phyloP scores from a whole-genome alignment of 2,797 vertebrate species.

The Mus minutoides region DNA sequence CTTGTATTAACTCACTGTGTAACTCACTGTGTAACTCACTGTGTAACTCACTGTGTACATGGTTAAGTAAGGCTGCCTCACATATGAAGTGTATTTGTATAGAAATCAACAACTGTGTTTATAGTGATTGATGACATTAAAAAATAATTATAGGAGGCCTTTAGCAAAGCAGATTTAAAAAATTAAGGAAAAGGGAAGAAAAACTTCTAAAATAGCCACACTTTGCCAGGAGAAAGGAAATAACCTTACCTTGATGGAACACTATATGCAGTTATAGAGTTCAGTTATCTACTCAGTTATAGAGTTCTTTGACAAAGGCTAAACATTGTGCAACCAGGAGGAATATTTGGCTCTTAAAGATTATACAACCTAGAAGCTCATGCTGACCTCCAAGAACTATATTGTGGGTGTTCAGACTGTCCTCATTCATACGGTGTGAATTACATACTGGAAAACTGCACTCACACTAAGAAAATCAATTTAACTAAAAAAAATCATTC shows the following conservation, averaged over 20 bases:
- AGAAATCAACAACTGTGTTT: not conserved
- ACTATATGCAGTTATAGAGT: too few species aligned
- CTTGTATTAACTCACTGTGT: not conserved
- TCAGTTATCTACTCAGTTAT: not conserved
- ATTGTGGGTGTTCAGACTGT: not conserved
- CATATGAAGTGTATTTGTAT: not conserved
- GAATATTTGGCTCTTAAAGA: not conserved
- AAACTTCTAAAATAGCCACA: not conserved
- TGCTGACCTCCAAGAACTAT: not conserved
- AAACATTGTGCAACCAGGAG: not conserved
- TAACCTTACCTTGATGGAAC: not conserved
- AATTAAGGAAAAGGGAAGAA: not conserved
- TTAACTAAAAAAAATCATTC: too few species aligned
- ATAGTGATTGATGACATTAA: not conserved
- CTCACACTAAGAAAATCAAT: not conserved
- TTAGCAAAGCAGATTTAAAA: not conserved
- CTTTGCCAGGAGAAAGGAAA: not conserved
- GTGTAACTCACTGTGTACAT: not conserved
- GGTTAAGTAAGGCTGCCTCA: not conserved
- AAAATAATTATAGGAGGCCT: not conserved
- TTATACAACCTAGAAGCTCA: not conserved
- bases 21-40: too few species aligned
- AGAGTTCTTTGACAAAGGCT: not conserved
- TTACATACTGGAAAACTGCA: not conserved
- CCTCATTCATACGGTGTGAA: not conserved